Percentiles rank a stretch among this genome's conserved stretches.
These are phyloP conservation scores for Spatulosminthurus flaviceps DNA, from an alignment of 2,888 invertebrate genomes.

Conservation along the genomic window DNA sequence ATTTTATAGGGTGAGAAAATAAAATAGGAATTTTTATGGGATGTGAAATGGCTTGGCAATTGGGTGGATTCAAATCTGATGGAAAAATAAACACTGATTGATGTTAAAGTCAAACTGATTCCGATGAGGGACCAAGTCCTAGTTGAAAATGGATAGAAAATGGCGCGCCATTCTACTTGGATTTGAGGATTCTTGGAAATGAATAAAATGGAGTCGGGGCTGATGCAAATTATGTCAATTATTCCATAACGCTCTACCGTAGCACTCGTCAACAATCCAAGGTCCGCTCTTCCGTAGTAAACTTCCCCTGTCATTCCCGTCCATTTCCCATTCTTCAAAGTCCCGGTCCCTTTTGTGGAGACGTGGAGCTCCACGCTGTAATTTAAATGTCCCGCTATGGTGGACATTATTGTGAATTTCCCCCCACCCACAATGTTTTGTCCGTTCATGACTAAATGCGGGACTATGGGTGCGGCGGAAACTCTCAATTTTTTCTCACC, in stretches of 20 bases:
- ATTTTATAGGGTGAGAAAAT: conserved; percentile 22
- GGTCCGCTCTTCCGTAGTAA: background rate
- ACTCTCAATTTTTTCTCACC: too few relatives aligned
- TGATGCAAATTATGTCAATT: conserved; percentile 3
- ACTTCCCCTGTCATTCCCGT: conserved; percentile 31
- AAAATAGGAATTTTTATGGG: too few relatives aligned
- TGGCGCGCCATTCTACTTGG: conserved; percentile 19
- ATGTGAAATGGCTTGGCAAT: too few relatives aligned
- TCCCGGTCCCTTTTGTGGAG: conserved; percentile 10
- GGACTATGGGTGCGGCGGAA: background rate
- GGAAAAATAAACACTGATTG: background rate
- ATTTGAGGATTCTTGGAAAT: background rate
- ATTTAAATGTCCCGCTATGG: background rate
- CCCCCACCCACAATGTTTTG: background rate
- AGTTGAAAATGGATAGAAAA: conserved; percentile 16
- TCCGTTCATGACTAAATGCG: background rate
- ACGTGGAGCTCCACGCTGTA: background rate
- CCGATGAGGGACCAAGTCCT: background rate
- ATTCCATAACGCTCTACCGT: conserved; percentile 19
- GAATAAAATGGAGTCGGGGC: background rate
- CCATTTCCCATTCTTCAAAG: conserved; percentile 28
- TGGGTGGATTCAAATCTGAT: too few relatives aligned
- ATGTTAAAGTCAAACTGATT: background rate
- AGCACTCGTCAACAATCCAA: background rate
- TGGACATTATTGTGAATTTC: background rate